Conservation (phyloP, 2,888 invertebrate species). For the Empis livida region DNA sequence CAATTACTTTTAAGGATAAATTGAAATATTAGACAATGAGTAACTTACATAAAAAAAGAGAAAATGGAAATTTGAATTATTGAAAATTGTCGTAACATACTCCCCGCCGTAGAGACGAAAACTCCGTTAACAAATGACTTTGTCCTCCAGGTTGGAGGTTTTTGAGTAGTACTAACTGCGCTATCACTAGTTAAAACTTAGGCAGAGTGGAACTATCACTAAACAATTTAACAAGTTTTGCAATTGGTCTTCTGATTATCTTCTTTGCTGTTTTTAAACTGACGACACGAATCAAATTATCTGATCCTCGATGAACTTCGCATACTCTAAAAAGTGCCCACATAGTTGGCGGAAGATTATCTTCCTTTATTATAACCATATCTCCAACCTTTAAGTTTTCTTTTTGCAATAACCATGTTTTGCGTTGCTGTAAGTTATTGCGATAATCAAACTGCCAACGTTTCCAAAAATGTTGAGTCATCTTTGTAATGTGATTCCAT, state of each 20-base stretch:
- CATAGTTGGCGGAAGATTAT: not conserved
- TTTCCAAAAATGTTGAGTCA: conserved; percentile 2
- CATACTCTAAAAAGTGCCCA: not conserved
- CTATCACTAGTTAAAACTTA: too few species aligned
- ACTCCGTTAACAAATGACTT: too few species aligned
- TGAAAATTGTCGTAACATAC: not conserved
- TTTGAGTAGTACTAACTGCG: too few species aligned
- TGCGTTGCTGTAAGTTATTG: not conserved
- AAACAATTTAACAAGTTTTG: not conserved
- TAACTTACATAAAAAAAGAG: too few species aligned
- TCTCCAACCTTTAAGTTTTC: not conserved
- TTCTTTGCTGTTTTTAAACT: not conserved
- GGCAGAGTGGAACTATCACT: too few species aligned
- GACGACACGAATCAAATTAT: not conserved
- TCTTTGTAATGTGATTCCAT: not conserved
- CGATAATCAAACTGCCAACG: not conserved
- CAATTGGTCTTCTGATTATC: not conserved
- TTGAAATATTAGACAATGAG: too few species aligned
- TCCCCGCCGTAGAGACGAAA: not conserved
- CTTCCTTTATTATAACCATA: not conserved
- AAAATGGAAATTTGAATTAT: too few species aligned
- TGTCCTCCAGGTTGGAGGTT: too few species aligned
- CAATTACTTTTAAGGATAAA: too few species aligned
- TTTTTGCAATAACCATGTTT: not conserved
- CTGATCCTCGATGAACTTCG: not conserved